phyloP scores from a whole-genome alignment of 2,113 vertebrate species.

The Ophthalmolycus amberensis region DNA sequence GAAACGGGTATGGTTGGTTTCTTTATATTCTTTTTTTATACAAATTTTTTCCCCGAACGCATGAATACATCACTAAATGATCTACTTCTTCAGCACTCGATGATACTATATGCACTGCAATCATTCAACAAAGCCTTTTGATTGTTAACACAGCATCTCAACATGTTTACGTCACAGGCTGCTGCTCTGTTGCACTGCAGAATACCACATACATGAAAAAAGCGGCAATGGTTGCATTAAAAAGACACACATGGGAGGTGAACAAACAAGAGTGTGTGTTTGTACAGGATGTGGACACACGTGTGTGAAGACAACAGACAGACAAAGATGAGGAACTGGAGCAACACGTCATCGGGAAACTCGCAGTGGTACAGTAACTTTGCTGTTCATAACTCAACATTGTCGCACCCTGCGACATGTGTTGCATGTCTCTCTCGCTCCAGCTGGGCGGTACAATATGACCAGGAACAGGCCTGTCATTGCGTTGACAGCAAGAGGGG shows the following conservation, averaged over 20 bases:
- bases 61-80: neutral
- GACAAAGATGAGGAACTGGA: neutral
- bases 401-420: neutral
- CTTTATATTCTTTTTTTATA: neutral
- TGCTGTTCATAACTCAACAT: neutral
- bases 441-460: neutral
- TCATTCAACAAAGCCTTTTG: neutral
- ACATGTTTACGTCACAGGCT: neutral
- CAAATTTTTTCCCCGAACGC: neutral
- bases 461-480: slow-evolving; percentile 7
- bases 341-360: neutral
- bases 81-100: neutral
- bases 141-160: neutral
- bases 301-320: neutral
- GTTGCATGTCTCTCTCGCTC: neutral
- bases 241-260: slow-evolving; percentile 20
- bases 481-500: slow-evolving; percentile 39
- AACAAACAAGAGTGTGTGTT: neutral
- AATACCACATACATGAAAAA: neutral
- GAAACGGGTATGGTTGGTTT: neutral
- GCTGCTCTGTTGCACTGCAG: slow-evolving; percentile 24
- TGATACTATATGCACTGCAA: neutral
- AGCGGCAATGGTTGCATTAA: neutral
- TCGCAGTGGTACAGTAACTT: neutral
- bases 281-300: neutral